Evolutionary conservation across 2,888 invertebrate genomes (phyloP).

Genomic region (Pseudolycoriella hygida): DNA sequence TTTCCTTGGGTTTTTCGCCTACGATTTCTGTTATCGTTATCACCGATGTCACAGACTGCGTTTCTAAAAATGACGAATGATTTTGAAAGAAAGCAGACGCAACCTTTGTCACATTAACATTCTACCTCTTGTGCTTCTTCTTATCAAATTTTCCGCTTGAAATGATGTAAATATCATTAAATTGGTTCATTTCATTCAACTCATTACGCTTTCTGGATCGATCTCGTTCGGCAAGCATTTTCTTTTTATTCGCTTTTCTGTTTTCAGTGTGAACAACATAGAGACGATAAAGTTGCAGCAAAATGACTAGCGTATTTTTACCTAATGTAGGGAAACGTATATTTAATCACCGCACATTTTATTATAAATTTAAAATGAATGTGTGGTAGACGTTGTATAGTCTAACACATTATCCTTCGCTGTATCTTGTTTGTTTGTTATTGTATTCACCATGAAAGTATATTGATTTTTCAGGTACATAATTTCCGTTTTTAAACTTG

Average conservation of each 20-base stretch:
- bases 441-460: too few species aligned
- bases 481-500: too few species aligned
- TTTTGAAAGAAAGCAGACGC: too few species aligned
- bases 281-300: constrained; percentile 68
- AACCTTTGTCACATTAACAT: too few species aligned
- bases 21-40: constrained; percentile 17
- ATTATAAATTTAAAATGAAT: too few species aligned
- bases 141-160: constrained; percentile 25
- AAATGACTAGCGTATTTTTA: constrained; percentile 69
- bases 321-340: constrained; percentile 37
- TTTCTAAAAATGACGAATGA: background rate
- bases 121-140: constrained; percentile 19
- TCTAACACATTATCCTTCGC: too few species aligned
- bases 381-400: too few species aligned
- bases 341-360: too few species aligned
- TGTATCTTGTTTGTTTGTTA: too few species aligned
- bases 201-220: constrained; percentile 20
- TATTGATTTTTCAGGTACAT: too few species aligned
- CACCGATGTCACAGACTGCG: constrained; percentile 21
- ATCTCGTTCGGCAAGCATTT: constrained; percentile 27
- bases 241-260: constrained; percentile 27
- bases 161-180: constrained; percentile 36
- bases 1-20: constrained; percentile 19
- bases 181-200: constrained; percentile 22
- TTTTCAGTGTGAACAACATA: constrained; percentile 63